Base-by-base conservation (phyloP, 2,888 invertebrate species). In the Dorcus hopei region DNA sequence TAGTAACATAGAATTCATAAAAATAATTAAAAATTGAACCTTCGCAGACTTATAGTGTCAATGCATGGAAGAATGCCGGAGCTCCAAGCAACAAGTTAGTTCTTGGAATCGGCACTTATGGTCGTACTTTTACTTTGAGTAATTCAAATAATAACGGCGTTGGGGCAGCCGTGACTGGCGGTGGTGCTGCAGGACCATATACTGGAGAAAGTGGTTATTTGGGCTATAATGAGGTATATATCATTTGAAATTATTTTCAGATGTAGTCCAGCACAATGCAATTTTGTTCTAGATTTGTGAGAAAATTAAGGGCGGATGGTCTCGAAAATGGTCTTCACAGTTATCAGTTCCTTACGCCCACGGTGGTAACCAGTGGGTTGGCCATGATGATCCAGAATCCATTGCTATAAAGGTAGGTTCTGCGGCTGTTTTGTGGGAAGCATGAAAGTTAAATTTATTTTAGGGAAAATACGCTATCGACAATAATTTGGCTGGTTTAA, bases 21-120 rank as follows among this genome's bases (percentile, higher is more conserved):
- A 14, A 14, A 14, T 14, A 14, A 14, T 14, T 1, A 14, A 14
- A 14, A 14, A 14, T 14, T 14, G 14, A 14, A 14, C 14, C 14
- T 14, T 14, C 14, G 14, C 14, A 14, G 14, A 14, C 1, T 14
- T 14, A 1, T 14, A 14, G 14, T 14, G 14, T 14, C 1, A 14
- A 14, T 14, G 14, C 14, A 14, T 14, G 14, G 14, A 14, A 14
- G 14, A 14, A 14, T 14, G 14, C 14, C 14, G 86, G 86, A 8
- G 84, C 83, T 1, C 79, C 81, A 0, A 76, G 82, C 0, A 77
- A 83, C 2, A 91, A 92, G 72, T 66, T 93, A 0, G 77, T 86
- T 0, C 64, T 92, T 0, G 92, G 92, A 0, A 74, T 90, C 16
- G 87, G 87, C 0, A 77, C 86, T 9, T 91, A 90, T 62, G 92